A percentile compares a stretch with the other conserved stretches of the same genome.
These are phyloP conservation scores for Leptinotarsa lineolata DNA, from an alignment of 1,140 invertebrate genomes.

Conservation along the genomic window DNA sequence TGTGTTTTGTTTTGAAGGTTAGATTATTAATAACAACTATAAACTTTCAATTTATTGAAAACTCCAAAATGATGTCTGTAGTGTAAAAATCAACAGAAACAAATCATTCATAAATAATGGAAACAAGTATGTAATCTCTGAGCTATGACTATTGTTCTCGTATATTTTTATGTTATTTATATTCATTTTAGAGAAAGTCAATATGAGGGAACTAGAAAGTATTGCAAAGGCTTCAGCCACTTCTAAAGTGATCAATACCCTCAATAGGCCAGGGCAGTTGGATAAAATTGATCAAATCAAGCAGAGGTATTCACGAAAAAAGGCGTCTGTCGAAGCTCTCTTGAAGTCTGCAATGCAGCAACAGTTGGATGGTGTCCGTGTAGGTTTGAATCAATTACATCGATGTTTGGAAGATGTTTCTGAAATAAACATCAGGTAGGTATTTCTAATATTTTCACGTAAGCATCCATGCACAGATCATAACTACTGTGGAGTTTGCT, in stretches of 20 bases:
- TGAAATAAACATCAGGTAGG: conserved; percentile 62
- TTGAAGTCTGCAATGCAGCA: conserved; percentile 98
- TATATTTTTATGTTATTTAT: neutral
- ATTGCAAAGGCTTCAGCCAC: conserved; percentile 83
- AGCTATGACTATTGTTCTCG: no score
- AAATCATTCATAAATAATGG: no score
- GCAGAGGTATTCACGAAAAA: conserved; percentile 76
- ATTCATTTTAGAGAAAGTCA: conserved; percentile 36
- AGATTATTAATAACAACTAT: no score
- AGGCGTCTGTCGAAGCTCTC: conserved; percentile 95
- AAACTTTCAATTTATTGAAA: no score
- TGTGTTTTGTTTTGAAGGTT: no score
- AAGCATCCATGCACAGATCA: neutral
- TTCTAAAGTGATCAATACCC: conserved; percentile 90
- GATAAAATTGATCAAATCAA: conserved; percentile 94
- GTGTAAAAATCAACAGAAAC: no score
- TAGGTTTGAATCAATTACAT: conserved; percentile 89
- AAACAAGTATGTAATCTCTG: no score
- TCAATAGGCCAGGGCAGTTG: conserved; percentile 92
- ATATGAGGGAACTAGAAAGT: conserved; percentile 79
- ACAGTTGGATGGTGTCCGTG: conserved; percentile 93
- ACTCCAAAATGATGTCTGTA: no score
- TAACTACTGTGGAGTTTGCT: neutral
- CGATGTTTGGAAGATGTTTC: conserved; percentile 84
- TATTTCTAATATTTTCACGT: neutral